Evolutionary conservation across 1,140 invertebrate genomes (phyloP).

Genomic region (Archivesica marissinica): DNA sequence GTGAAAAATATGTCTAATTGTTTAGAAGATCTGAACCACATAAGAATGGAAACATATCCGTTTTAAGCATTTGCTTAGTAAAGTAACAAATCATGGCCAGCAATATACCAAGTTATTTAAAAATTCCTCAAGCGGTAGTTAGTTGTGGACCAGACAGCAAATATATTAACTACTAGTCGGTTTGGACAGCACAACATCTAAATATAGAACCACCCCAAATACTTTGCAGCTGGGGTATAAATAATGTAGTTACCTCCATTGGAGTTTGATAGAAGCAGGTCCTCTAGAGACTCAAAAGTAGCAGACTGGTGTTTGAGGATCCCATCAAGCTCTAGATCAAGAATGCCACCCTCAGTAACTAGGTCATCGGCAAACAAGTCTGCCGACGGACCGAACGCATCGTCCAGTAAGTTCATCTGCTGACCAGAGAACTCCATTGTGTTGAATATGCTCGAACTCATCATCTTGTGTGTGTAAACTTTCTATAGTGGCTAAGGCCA

Average conservation of each 20-base stretch:
- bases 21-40: no score
- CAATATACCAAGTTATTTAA: no score
- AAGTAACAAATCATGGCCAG: no score
- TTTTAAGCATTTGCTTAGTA: no score
- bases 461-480: not conserved
- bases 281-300: constrained; percentile 46
- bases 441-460: not conserved
- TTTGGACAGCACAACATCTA: no score
- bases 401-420: constrained; percentile 39
- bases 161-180: no score
- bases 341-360: constrained; percentile 46
- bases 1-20: no score
- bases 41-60: no score
- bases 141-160: no score
- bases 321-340: constrained; percentile 45
- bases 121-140: no score
- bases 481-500: constrained; percentile 48
- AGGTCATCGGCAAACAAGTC: constrained; percentile 56
- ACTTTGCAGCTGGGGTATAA: no score
- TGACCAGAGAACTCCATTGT: constrained; percentile 39
- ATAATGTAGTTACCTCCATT: constrained; percentile 34
- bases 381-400: constrained; percentile 44
- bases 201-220: no score
- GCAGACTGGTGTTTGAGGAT: constrained; percentile 28
- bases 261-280: constrained; percentile 41